phyloP scores from a whole-genome alignment of 2,113 vertebrate genomes.

The Zapornia atra region DNA sequence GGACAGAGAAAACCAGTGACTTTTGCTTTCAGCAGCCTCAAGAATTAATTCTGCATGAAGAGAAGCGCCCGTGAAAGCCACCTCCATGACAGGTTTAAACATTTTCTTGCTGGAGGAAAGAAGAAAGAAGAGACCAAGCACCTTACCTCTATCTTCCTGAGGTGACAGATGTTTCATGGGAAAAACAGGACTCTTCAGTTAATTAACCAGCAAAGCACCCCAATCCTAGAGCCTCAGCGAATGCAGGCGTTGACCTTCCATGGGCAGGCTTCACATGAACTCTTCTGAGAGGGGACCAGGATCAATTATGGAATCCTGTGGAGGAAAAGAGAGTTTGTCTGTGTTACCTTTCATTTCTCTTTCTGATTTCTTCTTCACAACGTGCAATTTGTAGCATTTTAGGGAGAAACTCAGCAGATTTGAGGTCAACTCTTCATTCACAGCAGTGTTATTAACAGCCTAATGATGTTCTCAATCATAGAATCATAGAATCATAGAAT shows the following conservation, averaged over 20 bases:
- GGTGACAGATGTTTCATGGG: slow-evolving; percentile 56
- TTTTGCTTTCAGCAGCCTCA: background rate
- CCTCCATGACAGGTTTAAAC: background rate
- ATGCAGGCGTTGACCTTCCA: background rate
- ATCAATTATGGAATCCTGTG: background rate
- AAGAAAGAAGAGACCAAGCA: background rate
- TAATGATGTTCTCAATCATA: background rate
- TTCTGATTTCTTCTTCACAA: background rate
- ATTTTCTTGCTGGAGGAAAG: background rate
- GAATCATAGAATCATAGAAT: too few relatives aligned
- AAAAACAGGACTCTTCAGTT: slow-evolving; percentile 7
- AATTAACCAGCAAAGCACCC: background rate
- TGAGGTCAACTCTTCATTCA: background rate
- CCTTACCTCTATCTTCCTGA: slow-evolving; percentile 50
- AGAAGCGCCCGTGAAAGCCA: background rate
- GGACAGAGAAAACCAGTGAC: background rate
- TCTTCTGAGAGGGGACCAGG: background rate
- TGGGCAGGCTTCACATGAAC: background rate
- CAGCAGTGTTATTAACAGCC: background rate
- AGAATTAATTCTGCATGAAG: background rate
- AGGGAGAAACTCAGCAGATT: background rate
- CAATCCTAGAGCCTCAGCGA: slow-evolving; percentile 21
- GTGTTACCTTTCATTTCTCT: background rate
- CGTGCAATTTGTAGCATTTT: background rate
- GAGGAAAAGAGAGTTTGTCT: background rate